phyloP scores from a whole-genome alignment of 2,113 vertebrate genomes.

The Siniperca knerii region DNA sequence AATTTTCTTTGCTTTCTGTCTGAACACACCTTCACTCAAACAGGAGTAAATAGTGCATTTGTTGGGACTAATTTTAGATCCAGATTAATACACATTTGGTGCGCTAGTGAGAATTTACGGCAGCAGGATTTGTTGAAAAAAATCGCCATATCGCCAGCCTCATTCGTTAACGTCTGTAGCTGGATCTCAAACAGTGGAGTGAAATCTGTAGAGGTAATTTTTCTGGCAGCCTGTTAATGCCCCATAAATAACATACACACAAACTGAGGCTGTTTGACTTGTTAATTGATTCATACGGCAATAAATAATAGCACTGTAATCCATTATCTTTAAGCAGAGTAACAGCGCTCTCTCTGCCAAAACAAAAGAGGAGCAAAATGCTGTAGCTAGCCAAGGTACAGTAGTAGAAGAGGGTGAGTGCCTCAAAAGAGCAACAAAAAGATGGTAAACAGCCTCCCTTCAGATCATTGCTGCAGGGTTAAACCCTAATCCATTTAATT shows the following conservation, averaged over 20 bases:
- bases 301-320: neutral
- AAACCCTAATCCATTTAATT: neutral
- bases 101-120: too few relatives aligned
- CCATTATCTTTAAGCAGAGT: neutral
- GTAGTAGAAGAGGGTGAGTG: neutral
- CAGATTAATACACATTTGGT: too few relatives aligned
- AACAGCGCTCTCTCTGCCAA: conserved; percentile 3
- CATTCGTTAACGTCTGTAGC: neutral
- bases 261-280: neutral
- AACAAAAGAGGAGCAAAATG: neutral
- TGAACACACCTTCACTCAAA: too few relatives aligned
- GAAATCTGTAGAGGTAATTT: neutral
- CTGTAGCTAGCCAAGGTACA: neutral
- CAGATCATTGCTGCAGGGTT: neutral
- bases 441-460: neutral
- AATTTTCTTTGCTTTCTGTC: too few relatives aligned
- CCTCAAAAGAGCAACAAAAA: neutral
- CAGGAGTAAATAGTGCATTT: too few relatives aligned
- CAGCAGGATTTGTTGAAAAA: too few relatives aligned
- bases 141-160: neutral
- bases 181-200: neutral
- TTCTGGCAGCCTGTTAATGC: neutral
- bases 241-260: neutral
- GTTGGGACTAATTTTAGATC: too few relatives aligned
- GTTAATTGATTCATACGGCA: neutral